A percentile compares a stretch with the other conserved stretches of the same genome.
Conservation (phyloP, 2,888 invertebrate genomes). For the Operophtera brumata region DNA sequence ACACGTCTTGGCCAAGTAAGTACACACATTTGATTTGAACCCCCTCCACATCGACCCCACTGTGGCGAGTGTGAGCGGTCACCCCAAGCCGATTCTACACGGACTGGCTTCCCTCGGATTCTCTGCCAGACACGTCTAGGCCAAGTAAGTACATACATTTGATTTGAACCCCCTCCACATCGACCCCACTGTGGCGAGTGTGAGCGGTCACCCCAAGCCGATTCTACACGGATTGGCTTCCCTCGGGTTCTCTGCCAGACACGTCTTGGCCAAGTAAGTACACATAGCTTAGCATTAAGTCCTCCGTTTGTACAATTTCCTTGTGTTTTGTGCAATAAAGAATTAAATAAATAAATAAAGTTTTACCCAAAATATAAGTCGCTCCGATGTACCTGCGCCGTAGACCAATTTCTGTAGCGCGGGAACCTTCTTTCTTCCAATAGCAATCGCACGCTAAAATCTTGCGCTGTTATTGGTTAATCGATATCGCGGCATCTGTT, state of each 20-base stretch:
- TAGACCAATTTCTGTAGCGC: no score
- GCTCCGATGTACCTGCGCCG: no score
- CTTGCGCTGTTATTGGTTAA: no score
- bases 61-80: constrained; percentile 78
- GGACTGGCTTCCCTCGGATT: constrained; percentile 95
- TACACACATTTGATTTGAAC: constrained; percentile 86
- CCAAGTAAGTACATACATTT: constrained; percentile 56
- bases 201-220: constrained; percentile 88
- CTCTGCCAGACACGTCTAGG: constrained; percentile 85
- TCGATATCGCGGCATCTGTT: no score
- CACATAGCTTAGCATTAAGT: no score
- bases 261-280: constrained; percentile 78
- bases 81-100: constrained; percentile 94
- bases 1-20: constrained; percentile 80
- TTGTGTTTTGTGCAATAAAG: no score
- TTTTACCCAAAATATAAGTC: no score
- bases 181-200: no score
- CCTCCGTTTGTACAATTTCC: no score
- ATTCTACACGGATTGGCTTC: constrained; percentile 98
- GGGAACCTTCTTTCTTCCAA: no score
- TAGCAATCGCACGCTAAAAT: no score
- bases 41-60: constrained; percentile 51
- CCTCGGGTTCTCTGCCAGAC: constrained; percentile 90
- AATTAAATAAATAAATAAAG: no score
- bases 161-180: constrained; percentile 87